Evolutionary conservation across 2,797 vertebrate species (phyloP).

Genomic region (Liasis olivaceus): DNA sequence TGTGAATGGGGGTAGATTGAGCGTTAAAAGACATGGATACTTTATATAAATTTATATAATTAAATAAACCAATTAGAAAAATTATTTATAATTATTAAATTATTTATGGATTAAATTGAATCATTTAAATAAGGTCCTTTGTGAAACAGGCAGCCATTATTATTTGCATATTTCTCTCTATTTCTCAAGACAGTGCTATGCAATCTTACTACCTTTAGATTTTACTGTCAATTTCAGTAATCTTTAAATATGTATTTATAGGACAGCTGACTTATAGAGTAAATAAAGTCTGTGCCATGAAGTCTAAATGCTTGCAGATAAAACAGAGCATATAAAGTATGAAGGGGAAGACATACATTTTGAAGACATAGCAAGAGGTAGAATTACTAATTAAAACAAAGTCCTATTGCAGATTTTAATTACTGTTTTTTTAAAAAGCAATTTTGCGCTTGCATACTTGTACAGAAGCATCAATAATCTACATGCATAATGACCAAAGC

Average conservation of each 20-base stretch:
- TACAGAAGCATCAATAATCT: not conserved
- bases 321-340: not conserved
- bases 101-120: too few relatives aligned
- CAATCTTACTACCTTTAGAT: not conserved
- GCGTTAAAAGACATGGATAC: too few relatives aligned
- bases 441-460: not conserved
- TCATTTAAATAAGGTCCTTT: not conserved
- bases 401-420: not conserved
- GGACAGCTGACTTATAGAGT: not conserved
- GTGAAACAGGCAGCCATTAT: not conserved
- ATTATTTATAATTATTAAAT: too few relatives aligned
- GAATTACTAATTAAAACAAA: not conserved
- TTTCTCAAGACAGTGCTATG: accelerated
- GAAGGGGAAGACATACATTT: accelerated
- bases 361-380: not conserved
- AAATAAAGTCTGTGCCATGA: not conserved
- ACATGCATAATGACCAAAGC: not conserved
- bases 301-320: not conserved
- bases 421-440: not conserved
- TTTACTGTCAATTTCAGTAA: not conserved
- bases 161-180: not conserved
- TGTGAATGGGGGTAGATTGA: too few relatives aligned
- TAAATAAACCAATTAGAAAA: too few relatives aligned
- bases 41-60: too few relatives aligned
- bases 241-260: not conserved